These are phyloP conservation scores for Chelonia mydas DNA, from an alignment of 2,797 vertebrate genomes.

Conservation along the genomic window DNA sequence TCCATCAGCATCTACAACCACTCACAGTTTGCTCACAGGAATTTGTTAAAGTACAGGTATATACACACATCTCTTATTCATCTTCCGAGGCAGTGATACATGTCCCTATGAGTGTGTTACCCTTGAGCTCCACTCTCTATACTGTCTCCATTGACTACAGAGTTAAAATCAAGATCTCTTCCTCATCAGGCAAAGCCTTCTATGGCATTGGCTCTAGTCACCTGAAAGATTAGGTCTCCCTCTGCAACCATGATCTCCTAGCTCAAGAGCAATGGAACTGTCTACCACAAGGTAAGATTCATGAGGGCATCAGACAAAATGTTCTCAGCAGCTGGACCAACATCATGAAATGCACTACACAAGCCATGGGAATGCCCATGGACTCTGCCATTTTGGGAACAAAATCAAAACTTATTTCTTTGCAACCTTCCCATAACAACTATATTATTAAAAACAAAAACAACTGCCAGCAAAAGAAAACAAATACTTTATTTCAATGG, in stretches of 20 bases:
- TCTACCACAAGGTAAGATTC: neutral
- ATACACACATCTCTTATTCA: neutral
- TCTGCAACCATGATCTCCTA: neutral
- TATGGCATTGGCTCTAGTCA: neutral
- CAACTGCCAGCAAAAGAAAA: neutral
- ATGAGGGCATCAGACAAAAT: neutral
- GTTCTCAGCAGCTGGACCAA: neutral
- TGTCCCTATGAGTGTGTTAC: neutral
- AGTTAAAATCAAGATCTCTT: neutral
- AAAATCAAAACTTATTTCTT: neutral
- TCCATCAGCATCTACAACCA: too few species aligned
- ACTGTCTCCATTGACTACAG: neutral
- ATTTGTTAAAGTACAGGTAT: too few species aligned
- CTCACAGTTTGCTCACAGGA: too few species aligned
- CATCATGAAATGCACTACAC: neutral
- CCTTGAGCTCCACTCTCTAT: neutral
- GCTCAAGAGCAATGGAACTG: neutral
- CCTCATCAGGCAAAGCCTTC: neutral
- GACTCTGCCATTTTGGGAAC: neutral
- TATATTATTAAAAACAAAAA: neutral
- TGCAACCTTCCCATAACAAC: neutral
- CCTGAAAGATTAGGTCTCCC: neutral
- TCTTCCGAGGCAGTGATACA: neutral
- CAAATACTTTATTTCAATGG: neutral
- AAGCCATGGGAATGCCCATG: neutral